phyloP scores from a whole-genome alignment of 1,140 invertebrate species.

The Zophobas morio region DNA sequence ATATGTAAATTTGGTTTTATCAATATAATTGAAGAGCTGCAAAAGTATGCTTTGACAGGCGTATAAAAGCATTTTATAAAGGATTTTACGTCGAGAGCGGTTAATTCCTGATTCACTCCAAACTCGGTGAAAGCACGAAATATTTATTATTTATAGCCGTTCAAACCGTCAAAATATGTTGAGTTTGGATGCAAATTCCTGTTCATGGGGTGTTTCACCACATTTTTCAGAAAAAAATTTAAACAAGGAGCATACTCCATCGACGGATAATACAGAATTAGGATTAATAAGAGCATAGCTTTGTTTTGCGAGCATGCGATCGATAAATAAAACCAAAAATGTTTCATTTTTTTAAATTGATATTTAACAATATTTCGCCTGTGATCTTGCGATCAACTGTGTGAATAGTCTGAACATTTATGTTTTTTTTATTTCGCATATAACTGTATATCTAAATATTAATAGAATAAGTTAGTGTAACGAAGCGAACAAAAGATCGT shows the following conservation, averaged over 20 bases:
- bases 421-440: too few species aligned
- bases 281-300: too few species aligned
- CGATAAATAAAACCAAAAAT: too few species aligned
- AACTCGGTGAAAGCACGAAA: background rate
- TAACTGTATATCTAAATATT: too few species aligned
- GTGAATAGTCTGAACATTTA: too few species aligned
- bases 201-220: background rate
- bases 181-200: background rate
- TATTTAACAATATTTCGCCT: background rate
- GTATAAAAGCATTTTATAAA: constrained; percentile 30
- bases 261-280: too few species aligned
- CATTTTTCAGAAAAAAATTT: background rate
- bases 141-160: constrained; percentile 15
- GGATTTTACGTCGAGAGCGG: constrained; percentile 11
- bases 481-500: too few species aligned
- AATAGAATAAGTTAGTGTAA: too few species aligned
- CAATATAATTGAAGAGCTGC: constrained; percentile 12
- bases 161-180: constrained; percentile 19
- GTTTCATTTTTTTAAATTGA: too few species aligned
- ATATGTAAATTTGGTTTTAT: constrained; percentile 29
- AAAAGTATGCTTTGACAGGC: constrained; percentile 17
- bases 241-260: too few species aligned
- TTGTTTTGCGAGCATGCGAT: too few species aligned
- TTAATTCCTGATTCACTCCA: constrained; percentile 15
- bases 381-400: background rate